Evolutionary conservation across 2,888 invertebrate genomes (phyloP).

Genomic region (Drosophila kanekoi): DNA sequence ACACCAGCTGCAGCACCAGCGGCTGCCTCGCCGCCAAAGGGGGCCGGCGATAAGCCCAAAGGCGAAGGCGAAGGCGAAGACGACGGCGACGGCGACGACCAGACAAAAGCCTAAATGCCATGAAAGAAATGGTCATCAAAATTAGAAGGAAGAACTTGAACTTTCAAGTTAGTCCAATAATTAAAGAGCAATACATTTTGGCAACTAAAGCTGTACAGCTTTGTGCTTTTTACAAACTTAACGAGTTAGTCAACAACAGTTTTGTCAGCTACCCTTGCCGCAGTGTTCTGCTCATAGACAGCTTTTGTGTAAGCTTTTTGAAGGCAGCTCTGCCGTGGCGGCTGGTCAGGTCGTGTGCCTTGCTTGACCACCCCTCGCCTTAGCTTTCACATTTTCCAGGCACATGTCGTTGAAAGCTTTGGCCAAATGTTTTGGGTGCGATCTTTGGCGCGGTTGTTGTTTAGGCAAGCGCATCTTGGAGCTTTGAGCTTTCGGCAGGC

Average conservation of each 20-base stretch:
- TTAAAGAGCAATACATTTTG: not conserved
- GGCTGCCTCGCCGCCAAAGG: not conserved
- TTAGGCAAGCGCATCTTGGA: not conserved
- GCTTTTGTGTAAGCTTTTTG: conserved; percentile 4
- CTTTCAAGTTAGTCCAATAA: not conserved
- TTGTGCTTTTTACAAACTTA: not conserved
- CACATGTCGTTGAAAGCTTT: too few relatives aligned
- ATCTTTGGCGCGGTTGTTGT: too few relatives aligned
- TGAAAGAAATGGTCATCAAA: not conserved
- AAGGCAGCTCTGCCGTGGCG: not conserved
- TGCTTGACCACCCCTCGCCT: too few relatives aligned
- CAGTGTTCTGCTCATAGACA: too few relatives aligned
- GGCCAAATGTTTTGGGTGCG: too few relatives aligned
- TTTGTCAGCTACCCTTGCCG: not conserved
- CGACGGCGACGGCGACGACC: too few relatives aligned
- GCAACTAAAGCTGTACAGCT: not conserved
- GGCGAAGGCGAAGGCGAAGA: too few relatives aligned
- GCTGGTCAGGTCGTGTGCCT: too few relatives aligned
- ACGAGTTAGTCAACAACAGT: not conserved
- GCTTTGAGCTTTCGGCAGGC: not conserved
- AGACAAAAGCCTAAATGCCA: too few relatives aligned
- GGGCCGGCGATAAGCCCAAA: conserved; percentile 3
- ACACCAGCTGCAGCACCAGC: not conserved
- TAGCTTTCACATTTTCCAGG: too few relatives aligned
- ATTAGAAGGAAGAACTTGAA: not conserved